Evolutionary conservation across 92 coral and sea anemone genomes (phyloP).

Genomic region (Epizoanthus scotinus): DNA sequence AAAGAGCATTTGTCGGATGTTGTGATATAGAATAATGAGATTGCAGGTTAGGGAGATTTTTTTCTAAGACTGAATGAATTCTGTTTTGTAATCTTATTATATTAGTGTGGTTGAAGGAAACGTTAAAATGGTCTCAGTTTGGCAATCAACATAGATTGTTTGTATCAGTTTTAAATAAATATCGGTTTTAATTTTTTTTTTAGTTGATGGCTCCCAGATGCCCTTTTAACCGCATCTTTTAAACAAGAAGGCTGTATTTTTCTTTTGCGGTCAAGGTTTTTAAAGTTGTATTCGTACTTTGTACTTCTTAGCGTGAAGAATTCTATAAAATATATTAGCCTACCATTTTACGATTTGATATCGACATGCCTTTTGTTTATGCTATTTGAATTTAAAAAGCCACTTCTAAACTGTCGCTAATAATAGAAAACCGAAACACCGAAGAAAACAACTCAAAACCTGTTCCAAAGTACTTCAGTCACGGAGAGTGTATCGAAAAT

Average conservation of each 20-base stretch:
- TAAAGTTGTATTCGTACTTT: constrained; percentile 12
- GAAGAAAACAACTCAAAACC: background rate
- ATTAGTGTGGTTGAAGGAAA: constrained; percentile 6
- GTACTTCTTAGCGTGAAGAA: constrained; percentile 8
- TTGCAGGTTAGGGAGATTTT: background rate
- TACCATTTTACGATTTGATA: background rate
- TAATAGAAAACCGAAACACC: constrained; percentile 14
- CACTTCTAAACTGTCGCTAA: background rate
- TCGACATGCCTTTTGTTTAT: background rate
- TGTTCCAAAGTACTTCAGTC: constrained; percentile 15
- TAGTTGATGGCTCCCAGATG: constrained; percentile 28
- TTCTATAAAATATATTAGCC: background rate
- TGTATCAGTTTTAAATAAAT: background rate
- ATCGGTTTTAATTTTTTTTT: background rate
- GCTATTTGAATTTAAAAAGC: constrained; percentile 18
- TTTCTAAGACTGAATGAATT: background rate
- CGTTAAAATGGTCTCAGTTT: background rate
- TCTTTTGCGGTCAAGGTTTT: constrained; percentile 31
- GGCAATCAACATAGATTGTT: background rate
- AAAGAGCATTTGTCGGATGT: constrained; percentile 40
- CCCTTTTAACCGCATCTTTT: constrained; percentile 40
- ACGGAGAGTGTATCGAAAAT: background rate
- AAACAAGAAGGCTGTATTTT: constrained; percentile 33
- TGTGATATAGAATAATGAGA: constrained; percentile 31
- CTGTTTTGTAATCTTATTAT: background rate